Conservation (phyloP, 2,888 invertebrate genomes). For the Ariolimax columbianus region DNA sequence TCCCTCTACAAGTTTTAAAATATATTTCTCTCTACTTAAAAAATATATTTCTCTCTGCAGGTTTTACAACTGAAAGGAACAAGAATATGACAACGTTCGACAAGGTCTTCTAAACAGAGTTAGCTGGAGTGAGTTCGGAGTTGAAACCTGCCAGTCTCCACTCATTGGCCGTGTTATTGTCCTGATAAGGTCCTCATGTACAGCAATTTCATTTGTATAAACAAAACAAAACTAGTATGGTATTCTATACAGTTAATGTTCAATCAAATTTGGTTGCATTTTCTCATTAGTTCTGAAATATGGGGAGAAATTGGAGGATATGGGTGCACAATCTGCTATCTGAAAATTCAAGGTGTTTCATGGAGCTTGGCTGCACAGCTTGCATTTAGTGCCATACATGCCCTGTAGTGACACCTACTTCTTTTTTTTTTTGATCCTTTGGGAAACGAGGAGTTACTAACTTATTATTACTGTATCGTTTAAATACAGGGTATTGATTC, state of each 20-base stretch:
- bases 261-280: not conserved
- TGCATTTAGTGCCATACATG: not conserved
- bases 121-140: not conserved
- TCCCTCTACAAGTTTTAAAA: no score
- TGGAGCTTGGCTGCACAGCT: not conserved
- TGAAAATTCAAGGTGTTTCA: not conserved
- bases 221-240: not conserved
- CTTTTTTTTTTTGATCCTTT: no score
- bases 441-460: no score
- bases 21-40: not conserved
- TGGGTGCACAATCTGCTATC: not conserved
- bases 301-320: no score
- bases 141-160: not conserved
- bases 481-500: no score
- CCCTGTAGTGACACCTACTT: no score
- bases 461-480: no score
- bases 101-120: not conserved
- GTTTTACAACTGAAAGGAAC: conserved; percentile 95
- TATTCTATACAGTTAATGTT: not conserved
- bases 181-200: not conserved
- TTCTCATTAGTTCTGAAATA: not conserved
- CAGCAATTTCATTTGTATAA: not conserved
- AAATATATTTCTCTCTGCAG: conserved; percentile 54
- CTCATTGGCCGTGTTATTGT: not conserved
- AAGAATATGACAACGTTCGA: conserved; percentile 87